Conservation (phyloP, 2,888 invertebrate genomes). For the Chironomus tentans region DNA sequence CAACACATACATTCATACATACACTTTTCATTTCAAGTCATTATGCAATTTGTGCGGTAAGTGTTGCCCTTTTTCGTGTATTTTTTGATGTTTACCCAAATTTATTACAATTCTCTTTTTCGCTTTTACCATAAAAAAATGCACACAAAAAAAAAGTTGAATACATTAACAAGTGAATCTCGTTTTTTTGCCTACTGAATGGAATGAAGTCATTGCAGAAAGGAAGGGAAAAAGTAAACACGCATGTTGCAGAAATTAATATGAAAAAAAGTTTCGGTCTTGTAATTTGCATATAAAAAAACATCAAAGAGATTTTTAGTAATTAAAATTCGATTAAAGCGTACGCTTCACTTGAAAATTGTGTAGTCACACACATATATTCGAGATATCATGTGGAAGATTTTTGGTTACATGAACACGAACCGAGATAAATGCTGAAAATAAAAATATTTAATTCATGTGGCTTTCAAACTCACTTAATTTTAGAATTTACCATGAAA, state of each 20-base stretch:
- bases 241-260: background rate
- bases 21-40: background rate
- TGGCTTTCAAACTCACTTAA: no score
- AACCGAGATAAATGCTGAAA: no score
- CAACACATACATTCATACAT: no score
- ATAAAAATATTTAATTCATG: background rate
- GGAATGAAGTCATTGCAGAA: background rate
- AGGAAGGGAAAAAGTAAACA: background rate
- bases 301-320: slow-evolving; percentile 7
- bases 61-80: slow-evolving; percentile 4
- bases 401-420: no score
- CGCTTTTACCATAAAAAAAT: no score
- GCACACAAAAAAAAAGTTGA: background rate
- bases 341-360: background rate
- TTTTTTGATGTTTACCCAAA: slow-evolving; percentile 9
- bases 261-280: background rate
- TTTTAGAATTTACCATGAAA: no score
- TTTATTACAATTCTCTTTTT: background rate
- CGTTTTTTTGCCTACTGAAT: background rate
- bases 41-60: slow-evolving; percentile 1
- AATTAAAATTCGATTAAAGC: slow-evolving; percentile 10
- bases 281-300: background rate
- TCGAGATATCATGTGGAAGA: no score
- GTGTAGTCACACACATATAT: background rate
- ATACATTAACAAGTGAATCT: no score